Conservation (phyloP, 2,113 vertebrate species). For the Labeo catla region DNA sequence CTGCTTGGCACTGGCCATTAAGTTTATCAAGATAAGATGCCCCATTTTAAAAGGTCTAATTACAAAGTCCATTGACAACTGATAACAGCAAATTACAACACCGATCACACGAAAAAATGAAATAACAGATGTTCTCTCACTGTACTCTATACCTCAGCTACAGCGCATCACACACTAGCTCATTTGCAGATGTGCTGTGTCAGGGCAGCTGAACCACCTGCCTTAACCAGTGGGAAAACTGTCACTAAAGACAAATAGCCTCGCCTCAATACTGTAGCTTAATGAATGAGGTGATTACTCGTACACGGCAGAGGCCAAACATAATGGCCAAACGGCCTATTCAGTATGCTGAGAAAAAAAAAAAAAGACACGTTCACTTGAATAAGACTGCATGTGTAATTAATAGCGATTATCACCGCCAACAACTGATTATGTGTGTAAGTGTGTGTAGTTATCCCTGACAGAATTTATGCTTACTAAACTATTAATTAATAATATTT, state of each 20-base stretch:
- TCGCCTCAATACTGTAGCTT: slow-evolving; percentile 12
- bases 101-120: background rate
- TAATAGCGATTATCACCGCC: background rate
- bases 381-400: background rate
- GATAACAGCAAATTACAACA: background rate
- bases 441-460: background rate
- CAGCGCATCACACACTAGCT: background rate
- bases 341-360: background rate
- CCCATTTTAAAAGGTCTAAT: background rate
- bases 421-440: background rate
- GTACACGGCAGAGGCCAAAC: background rate
- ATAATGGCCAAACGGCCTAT: slow-evolving; percentile 2
- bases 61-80: background rate
- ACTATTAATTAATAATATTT: background rate
- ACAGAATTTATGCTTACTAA: background rate
- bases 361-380: background rate
- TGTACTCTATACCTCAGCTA: background rate
- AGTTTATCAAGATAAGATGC: background rate
- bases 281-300: slow-evolving; percentile 24
- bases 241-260: slow-evolving; percentile 32
- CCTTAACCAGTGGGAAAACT: slow-evolving; percentile 19
- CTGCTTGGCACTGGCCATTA: background rate
- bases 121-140: background rate
- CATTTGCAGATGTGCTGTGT: slow-evolving; percentile 28
- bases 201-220: slow-evolving; percentile 31